These are phyloP conservation scores for Megaustenia siamemsis DNA, from an alignment of 2,888 invertebrate genomes.

Conservation along the genomic window DNA sequence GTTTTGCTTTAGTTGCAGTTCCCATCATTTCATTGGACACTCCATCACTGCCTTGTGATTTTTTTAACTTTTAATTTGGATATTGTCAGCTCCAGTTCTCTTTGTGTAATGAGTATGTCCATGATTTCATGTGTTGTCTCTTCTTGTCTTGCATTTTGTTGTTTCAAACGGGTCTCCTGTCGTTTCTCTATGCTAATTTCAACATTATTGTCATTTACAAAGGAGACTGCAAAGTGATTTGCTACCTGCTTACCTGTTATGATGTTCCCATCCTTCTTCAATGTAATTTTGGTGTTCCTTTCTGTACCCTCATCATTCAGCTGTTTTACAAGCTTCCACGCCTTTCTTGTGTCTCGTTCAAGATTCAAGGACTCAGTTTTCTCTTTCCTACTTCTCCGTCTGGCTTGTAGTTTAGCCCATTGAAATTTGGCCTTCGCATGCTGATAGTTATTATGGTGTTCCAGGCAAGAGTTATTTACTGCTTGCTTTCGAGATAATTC, in stretches of 20 bases:
- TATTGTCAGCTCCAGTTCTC: too few relatives aligned
- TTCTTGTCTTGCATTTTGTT: neutral
- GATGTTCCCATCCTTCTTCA: neutral
- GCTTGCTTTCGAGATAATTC: neutral
- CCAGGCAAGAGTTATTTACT: neutral
- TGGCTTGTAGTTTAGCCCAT: neutral
- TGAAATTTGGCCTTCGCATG: neutral
- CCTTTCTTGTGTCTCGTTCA: neutral
- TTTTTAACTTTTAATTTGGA: neutral
- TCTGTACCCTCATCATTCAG: neutral
- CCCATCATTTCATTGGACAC: neutral
- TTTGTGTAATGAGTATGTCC: too few relatives aligned
- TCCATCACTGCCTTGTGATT: neutral
- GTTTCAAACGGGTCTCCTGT: neutral
- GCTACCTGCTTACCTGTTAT: neutral
- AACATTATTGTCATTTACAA: neutral
- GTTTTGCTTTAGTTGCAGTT: slow-evolving; percentile 6
- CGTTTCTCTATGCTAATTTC: neutral
- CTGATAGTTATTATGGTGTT: neutral
- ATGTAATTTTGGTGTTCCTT: neutral
- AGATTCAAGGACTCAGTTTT: neutral
- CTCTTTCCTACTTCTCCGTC: neutral
- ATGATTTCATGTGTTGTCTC: neutral
- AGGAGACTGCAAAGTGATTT: neutral
- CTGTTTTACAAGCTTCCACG: slow-evolving; percentile 4